Evolutionary conservation across 2,797 vertebrate species (phyloP), one percentile per base, ranked within the genome.

Genomic region (Urocyon cinereoargenteus): DNA sequence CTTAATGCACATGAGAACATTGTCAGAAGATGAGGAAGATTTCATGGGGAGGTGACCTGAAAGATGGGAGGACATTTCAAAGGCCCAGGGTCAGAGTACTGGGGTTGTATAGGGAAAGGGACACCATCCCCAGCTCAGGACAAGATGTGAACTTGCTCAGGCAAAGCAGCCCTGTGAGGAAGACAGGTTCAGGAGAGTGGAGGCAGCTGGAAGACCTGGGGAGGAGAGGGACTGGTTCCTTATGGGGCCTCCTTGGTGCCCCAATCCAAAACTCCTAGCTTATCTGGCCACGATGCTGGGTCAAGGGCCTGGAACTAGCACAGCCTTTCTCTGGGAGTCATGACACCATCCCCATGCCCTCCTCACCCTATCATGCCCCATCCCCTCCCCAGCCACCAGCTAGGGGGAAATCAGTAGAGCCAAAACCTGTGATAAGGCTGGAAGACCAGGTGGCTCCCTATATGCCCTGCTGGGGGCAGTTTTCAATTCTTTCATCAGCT

Each of bases 331-430:
- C 26, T 21, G 31, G 59, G 34, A 34, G 59, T n/a, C 49, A 5
- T 8, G 15, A 19, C 2, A 7, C 72, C 49, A 36, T 6, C 24
- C 18, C 22, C 4, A 36, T 0, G 16, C 66, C 75, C 31, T 34
- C 14, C 34, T 14, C 49, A 21, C 57, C 36, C 24, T 31, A 0
- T 62, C 31, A 2, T 0, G 1, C 3, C 14, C 61, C 34, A 6
- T 15, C 24, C 28, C 14, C 28, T 84, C 22, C 62, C 75, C 53
- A 40, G 34, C 22, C n/a, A 53, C 62, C 21, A 6, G 62, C 40
- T 7, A 7, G 0, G 19, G 61, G 22, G 18, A 22, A 19, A 15
- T 49, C 55, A 15, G 8, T 15, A 51, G 34, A 22, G 36, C 21
- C 72, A 36, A 36, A 36, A 59, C 22, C 49, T 36, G 4, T 1